Percentiles rank a stretch among this genome's conserved stretches.
Evolutionary conservation across 1,140 invertebrate species (phyloP).

Genomic region (Heliconius himera): DNA sequence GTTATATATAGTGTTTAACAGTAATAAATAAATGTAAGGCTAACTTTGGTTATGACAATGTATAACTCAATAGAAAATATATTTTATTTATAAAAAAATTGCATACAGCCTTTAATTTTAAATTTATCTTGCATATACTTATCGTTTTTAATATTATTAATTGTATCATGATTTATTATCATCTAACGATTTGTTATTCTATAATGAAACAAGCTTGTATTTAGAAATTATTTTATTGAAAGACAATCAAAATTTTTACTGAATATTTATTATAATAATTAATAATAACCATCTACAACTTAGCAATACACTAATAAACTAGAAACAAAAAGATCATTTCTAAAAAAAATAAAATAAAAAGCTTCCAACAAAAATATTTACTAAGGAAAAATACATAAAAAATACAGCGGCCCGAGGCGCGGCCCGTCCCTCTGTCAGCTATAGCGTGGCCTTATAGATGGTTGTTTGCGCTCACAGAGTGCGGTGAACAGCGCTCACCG

Average conservation of each 20-base stretch:
- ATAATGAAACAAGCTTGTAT: neutral
- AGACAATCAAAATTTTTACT: neutral
- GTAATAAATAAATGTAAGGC: too few species aligned
- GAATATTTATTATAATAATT: too few species aligned
- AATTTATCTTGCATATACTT: too few species aligned
- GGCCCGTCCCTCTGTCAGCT: constrained; percentile 74
- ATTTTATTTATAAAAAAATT: too few species aligned
- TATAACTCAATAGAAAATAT: too few species aligned
- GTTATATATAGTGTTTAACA: too few species aligned
- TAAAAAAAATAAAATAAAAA: neutral
- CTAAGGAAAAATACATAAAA: neutral
- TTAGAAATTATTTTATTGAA: neutral
- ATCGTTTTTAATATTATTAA: too few species aligned
- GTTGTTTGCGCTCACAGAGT: constrained; percentile 82
- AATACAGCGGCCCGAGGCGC: constrained; percentile 59
- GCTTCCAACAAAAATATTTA: neutral
- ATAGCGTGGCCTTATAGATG: constrained; percentile 82
- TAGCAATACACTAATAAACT: neutral
- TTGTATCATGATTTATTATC: neutral
- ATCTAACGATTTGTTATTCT: neutral
- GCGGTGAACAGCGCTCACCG: constrained; percentile 81
- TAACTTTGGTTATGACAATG: too few species aligned
- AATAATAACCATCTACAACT: neutral
- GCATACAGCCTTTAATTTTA: too few species aligned
- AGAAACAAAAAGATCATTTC: neutral